A percentile compares a stretch with the other conserved stretches of the same genome.
phyloP scores from a whole-genome alignment of 2,888 invertebrate species.

The Villa cingulata region DNA sequence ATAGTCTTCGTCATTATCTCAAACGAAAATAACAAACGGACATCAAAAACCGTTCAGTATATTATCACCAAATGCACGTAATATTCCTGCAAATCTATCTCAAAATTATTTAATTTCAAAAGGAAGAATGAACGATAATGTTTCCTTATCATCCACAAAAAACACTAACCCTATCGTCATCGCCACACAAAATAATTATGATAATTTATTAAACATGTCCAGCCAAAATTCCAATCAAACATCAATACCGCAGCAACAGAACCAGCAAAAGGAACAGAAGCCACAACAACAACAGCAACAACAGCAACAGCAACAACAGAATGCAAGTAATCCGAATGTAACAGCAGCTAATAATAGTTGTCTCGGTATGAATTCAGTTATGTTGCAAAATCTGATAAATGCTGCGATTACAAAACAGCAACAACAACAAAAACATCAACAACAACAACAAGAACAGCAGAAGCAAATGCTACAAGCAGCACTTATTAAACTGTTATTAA shows the following conservation, averaged over 20 bases:
- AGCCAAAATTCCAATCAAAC: not conserved
- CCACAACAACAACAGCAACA: not conserved
- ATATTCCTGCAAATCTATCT: too few species aligned
- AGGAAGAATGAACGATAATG: too few species aligned
- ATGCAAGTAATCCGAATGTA: too few species aligned
- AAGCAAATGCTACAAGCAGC: conserved; percentile 13
- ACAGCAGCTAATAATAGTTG: too few species aligned
- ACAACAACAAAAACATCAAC: conserved; percentile 7
- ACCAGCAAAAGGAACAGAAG: not conserved
- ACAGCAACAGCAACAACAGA: not conserved
- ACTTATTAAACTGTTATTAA: conserved; percentile 21
- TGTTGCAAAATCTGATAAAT: conserved; percentile 10
- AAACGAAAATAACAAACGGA: too few species aligned
- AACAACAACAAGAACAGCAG: conserved; percentile 13
- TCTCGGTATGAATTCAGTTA: not conserved
- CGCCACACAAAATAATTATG: not conserved
- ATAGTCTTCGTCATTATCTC: too few species aligned
- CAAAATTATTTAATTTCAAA: too few species aligned
- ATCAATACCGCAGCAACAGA: not conserved
- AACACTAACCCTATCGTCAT: not conserved
- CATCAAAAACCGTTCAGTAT: too few species aligned
- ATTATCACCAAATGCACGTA: too few species aligned
- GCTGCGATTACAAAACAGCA: conserved; percentile 7
- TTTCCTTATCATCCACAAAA: too few species aligned
- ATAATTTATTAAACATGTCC: not conserved